Evolutionary conservation across 2,113 vertebrate species (phyloP).

Genomic region (Salminus brasiliensis): DNA sequence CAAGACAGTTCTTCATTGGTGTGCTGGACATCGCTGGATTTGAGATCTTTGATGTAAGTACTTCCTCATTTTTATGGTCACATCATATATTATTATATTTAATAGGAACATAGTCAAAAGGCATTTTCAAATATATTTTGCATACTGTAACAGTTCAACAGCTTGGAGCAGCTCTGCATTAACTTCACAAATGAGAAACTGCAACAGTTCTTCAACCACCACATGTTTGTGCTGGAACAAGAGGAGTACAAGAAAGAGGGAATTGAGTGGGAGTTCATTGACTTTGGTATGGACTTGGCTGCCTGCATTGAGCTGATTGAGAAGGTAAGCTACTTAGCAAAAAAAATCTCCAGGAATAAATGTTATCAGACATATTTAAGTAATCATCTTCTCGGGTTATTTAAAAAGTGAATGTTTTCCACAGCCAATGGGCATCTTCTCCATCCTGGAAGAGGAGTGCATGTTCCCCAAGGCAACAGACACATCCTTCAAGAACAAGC

Average conservation of each 20-base stretch:
- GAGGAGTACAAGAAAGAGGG: conserved; percentile 87
- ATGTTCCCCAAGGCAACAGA: conserved; percentile 52
- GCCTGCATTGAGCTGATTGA: conserved; percentile 88
- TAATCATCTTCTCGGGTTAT: conserved; percentile 21
- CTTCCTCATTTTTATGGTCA: too few species aligned
- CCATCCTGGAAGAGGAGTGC: conserved; percentile 67
- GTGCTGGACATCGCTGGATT: conserved; percentile 39
- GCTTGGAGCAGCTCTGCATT: conserved; percentile 74
- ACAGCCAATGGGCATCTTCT: conserved; percentile 76
- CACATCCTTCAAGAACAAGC: conserved; percentile 55
- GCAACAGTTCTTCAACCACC: conserved; percentile 89
- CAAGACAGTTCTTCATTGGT: conserved; percentile 81
- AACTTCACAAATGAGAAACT: conserved; percentile 91
- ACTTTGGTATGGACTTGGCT: conserved; percentile 88
- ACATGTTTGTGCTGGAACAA: conserved; percentile 71
- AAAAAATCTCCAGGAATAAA: too few species aligned
- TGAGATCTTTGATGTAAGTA: conserved; percentile 43
- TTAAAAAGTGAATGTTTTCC: conserved; percentile 52
- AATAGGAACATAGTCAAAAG: too few species aligned
- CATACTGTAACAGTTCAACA: conserved; percentile 84
- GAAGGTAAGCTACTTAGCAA: conserved; percentile 69
- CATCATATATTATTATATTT: conserved; percentile 8
- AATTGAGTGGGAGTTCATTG: conserved; percentile 86
- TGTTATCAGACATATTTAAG: too few species aligned
- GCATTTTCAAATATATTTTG: too few species aligned